Conservation (phyloP, 2,113 vertebrate genomes). For the Stomatorhinus ivindoensis region DNA sequence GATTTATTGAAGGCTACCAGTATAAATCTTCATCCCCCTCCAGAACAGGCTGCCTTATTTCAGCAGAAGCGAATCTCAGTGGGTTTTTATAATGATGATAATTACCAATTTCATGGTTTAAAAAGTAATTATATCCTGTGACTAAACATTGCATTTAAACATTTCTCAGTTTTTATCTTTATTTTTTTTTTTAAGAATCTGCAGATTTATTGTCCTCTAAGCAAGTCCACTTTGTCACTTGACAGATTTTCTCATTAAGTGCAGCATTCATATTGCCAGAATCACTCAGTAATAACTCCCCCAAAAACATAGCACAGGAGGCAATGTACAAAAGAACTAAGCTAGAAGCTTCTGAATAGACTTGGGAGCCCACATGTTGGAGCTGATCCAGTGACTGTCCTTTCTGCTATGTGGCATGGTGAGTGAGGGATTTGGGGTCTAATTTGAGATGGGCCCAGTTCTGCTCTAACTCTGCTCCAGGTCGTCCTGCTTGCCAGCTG, state of each 20-base stretch:
- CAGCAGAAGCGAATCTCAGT: not conserved
- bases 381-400: not conserved
- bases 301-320: not conserved
- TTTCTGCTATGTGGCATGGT: not conserved
- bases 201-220: not conserved
- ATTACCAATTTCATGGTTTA: not conserved
- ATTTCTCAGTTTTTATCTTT: not conserved
- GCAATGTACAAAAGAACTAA: not conserved
- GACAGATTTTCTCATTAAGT: not conserved
- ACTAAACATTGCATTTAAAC: not conserved
- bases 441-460: not conserved
- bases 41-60: not conserved
- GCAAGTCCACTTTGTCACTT: conserved; percentile 16
- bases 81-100: not conserved
- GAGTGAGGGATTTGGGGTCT: not conserved
- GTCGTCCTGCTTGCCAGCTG: not conserved
- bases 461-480: not conserved
- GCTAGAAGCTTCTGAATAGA: not conserved
- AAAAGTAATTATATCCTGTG: not conserved
- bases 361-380: not conserved
- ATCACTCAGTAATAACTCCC: not conserved
- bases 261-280: not conserved
- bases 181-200: not conserved
- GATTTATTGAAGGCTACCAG: conserved; percentile 27
- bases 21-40: conserved; percentile 27